Percentiles rank a stretch among this genome's conserved stretches.
Conservation (phyloP, 2,888 invertebrate genomes). For the Spisula subtruncata region DNA sequence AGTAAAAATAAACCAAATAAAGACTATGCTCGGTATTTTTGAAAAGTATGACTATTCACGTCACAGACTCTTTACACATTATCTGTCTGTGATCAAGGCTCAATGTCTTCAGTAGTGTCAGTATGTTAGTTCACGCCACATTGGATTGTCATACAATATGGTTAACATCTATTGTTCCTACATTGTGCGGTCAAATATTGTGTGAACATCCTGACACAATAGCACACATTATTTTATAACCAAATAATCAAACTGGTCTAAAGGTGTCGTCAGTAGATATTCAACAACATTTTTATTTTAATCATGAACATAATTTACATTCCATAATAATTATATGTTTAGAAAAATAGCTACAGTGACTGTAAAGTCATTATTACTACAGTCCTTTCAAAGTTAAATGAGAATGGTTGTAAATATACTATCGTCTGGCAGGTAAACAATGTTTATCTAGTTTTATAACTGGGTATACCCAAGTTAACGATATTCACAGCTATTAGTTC, state of each 20-base stretch:
- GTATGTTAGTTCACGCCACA: constrained; percentile 1
- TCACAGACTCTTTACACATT: background rate
- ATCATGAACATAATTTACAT: background rate
- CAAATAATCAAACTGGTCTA: constrained; percentile 44
- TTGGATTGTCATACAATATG: constrained; percentile 34
- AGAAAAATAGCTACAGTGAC: too few species aligned
- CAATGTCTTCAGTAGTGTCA: constrained; percentile 15
- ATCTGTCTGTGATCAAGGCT: constrained; percentile 31
- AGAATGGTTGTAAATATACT: too few species aligned
- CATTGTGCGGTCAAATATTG: constrained; percentile 29
- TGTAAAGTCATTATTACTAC: too few species aligned
- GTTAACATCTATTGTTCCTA: constrained; percentile 37
- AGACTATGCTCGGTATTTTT: too few species aligned
- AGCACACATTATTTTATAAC: constrained; percentile 32
- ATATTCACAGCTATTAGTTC: too few species aligned
- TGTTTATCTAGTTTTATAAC: too few species aligned
- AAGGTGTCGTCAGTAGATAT: constrained; percentile 25
- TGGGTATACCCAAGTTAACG: too few species aligned
- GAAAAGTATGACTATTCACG: background rate
- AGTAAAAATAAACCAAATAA: too few species aligned
- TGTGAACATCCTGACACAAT: constrained; percentile 33
- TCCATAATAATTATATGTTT: too few species aligned
- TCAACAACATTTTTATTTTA: too few species aligned
- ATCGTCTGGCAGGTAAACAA: too few species aligned
- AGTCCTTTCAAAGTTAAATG: too few species aligned